phyloP scores from a whole-genome alignment of 2,113 vertebrate genomes.

The Dipodomys spectabilis region DNA sequence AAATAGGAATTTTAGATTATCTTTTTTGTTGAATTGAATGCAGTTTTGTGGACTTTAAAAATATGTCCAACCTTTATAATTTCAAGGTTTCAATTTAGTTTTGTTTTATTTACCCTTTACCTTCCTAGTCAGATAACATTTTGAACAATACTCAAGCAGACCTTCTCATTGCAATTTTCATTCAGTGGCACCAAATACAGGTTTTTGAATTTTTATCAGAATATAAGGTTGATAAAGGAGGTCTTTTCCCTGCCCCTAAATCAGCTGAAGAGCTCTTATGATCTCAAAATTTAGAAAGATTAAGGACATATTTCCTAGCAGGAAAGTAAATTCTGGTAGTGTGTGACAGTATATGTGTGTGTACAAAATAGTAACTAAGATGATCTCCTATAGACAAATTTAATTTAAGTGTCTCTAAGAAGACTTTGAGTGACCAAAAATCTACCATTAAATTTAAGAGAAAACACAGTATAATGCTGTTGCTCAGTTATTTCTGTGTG shows the following conservation, averaged over 20 bases:
- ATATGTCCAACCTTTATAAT: background rate
- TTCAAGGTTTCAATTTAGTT: constrained; percentile 22
- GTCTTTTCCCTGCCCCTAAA: background rate
- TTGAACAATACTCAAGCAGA: constrained; percentile 13
- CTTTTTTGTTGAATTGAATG: constrained; percentile 51
- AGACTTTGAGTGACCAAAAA: background rate
- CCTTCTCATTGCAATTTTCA: background rate
- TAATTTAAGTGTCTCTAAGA: background rate
- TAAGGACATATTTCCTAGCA: background rate
- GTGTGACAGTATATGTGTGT: background rate
- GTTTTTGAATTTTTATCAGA: background rate
- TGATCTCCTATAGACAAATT: background rate
- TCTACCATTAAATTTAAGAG: background rate
- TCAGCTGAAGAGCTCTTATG: background rate
- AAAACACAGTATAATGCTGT: background rate
- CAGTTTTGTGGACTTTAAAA: background rate
- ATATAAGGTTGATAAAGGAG: background rate
- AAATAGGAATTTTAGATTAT: background rate
- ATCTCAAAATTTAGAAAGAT: background rate
- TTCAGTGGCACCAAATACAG: background rate
- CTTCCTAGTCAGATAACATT: background rate
- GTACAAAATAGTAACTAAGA: background rate
- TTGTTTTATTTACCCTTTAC: background rate
- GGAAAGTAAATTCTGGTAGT: background rate
- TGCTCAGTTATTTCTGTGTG: background rate